Conservation (phyloP, 2,113 vertebrate species). For the Cavia porcellus region DNA sequence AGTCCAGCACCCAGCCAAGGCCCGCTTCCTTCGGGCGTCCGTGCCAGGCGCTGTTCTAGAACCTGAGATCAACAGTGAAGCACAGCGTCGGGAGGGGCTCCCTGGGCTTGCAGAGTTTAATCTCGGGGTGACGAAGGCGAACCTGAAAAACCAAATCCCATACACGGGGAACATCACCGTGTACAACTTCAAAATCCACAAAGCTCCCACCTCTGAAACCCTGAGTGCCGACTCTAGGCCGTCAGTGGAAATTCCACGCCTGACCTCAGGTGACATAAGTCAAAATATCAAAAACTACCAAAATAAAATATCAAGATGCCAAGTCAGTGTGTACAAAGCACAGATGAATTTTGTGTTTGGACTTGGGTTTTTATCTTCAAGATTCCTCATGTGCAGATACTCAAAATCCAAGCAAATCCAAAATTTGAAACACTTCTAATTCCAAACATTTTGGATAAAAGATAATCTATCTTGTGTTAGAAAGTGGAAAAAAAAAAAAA, state of each 20-base stretch:
- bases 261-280: not conserved
- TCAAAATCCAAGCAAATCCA: not conserved
- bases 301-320: not conserved
- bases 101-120: not conserved
- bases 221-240: not conserved
- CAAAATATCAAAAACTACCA: not conserved
- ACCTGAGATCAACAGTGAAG: not conserved
- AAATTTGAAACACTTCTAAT: not conserved
- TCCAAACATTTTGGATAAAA: not conserved
- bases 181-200: not conserved
- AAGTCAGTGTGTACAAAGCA: not conserved
- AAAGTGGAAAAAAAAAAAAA: not conserved
- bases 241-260: not conserved
- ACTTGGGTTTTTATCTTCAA: not conserved
- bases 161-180: not conserved
- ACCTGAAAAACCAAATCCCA: not conserved
- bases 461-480: not conserved
- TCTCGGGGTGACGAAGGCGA: not conserved
- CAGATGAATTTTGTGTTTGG: too few relatives aligned
- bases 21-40: not conserved
- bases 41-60: not conserved
- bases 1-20: not conserved
- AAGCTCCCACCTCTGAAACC: not conserved
- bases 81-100: fast-evolving
- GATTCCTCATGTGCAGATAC: not conserved